Base-by-base conservation (phyloP, 2,797 vertebrate species). In the Lates japonicus region DNA sequence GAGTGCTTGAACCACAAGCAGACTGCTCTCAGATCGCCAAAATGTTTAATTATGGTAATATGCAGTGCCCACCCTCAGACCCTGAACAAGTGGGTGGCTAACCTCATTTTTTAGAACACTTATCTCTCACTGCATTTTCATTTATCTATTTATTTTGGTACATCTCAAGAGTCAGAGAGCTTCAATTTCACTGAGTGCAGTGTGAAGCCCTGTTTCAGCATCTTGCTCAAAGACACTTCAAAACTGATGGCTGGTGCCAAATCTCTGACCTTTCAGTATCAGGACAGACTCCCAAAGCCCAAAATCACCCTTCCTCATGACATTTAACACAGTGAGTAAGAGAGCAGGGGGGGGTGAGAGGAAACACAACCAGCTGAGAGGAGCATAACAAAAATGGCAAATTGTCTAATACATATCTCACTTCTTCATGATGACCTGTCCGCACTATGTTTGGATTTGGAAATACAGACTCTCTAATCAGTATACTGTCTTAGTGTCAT, bases 291-390 rank as follows among this genome's bases (percentile, higher is more conserved):
- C 87, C 84, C 85, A 49, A 6, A 84, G 89, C 90, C 81, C 86
- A 80, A 82, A 89, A 88, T 88, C 89, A 84, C 68, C 89, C 83
- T 88, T 85, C 78, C 64, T 76, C 65, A 5, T 93, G 90, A 92
- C 91, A 94, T 94, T 92, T 92, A 90, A 83, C 84, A 86, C 52
- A 82, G 84, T 85, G 88, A 92, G 82, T 77, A 87, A 88, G 86
- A 86, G 81, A 86, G 77, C 72, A 90, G 70, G 80, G 73, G 73
- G 63, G 67, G 81, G 81, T 88, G 80, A 78, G 55, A 81, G 57
- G 69, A 82, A 90, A 81, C 67, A 80, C 78, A 87, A 87, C 77
- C 78, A 85, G 78, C 70, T 80, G 80, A 80, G 74, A 88, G 83
- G 78, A 82, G 79, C 46, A 42, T 16, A 66, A 76, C 57, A 78